These are phyloP conservation scores for Allolobophora icterica DNA, from an alignment of 2,888 invertebrate species.

Conservation along the genomic window DNA sequence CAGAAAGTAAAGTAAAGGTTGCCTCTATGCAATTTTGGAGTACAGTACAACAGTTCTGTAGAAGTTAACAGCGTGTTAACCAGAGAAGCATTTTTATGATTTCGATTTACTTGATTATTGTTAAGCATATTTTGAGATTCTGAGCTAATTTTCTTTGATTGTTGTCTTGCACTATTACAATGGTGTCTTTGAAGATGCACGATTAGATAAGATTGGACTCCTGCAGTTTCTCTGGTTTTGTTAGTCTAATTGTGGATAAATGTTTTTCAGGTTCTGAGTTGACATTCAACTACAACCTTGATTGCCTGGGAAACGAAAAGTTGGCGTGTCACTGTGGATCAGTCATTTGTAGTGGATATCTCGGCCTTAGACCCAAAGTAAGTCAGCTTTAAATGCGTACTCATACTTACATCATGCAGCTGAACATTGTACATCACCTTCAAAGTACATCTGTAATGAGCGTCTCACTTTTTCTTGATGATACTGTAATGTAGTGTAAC, in stretches of 20 bases:
- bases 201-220: not conserved
- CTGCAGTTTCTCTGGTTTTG: not conserved
- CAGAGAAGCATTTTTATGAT: too few species aligned
- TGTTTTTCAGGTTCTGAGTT: constrained; percentile 71
- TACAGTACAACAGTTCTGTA: not conserved
- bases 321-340: constrained; percentile 87
- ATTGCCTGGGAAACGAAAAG: constrained; percentile 78
- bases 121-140: too few species aligned
- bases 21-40: not conserved
- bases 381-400: not conserved
- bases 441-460: not conserved
- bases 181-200: not conserved
- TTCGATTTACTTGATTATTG: too few species aligned
- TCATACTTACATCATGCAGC: not conserved
- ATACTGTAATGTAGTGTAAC: not conserved
- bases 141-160: too few species aligned
- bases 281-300: constrained; percentile 93
- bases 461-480: not conserved
- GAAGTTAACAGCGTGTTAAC: too few species aligned
- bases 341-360: constrained; percentile 84
- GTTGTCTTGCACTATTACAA: not conserved
- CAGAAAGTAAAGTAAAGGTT: too few species aligned
- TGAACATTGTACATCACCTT: not conserved
- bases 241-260: not conserved
- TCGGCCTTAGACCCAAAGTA: constrained; percentile 73